Evolutionary conservation across 2,888 invertebrate genomes (phyloP).

Genomic region (Macroteleia sp.): DNA sequence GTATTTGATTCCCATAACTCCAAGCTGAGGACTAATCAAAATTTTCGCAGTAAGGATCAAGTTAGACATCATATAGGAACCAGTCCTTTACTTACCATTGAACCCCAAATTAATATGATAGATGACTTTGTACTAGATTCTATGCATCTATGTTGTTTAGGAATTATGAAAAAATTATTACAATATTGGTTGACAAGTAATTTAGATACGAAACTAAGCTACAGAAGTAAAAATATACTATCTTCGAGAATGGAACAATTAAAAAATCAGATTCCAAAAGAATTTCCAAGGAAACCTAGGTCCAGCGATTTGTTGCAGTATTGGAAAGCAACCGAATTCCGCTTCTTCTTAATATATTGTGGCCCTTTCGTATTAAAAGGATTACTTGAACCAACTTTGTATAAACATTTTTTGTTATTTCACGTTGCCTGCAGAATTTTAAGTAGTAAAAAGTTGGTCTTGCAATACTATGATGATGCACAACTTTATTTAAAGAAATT

Average conservation of each 20-base stretch:
- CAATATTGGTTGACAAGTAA: background rate
- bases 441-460: background rate
- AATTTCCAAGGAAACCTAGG: slow-evolving; percentile 28
- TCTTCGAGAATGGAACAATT: slow-evolving; percentile 12
- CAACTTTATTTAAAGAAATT: slow-evolving; percentile 24
- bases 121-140: slow-evolving; percentile 6
- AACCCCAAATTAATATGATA: slow-evolving; percentile 9
- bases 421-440: slow-evolving; percentile 9
- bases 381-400: background rate
- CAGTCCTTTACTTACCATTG: background rate
- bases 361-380: too few species aligned
- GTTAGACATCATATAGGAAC: background rate
- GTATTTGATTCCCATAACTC: slow-evolving; percentile 4
- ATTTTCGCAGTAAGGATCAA: slow-evolving; percentile 1
- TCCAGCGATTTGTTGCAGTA: slow-evolving; percentile 1
- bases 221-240: background rate
- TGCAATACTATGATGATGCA: background rate
- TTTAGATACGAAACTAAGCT: background rate
- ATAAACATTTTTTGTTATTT: slow-evolving; percentile 3
- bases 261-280: slow-evolving; percentile 3
- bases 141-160: slow-evolving; percentile 20
- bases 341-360: too few species aligned
- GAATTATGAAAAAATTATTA: slow-evolving; percentile 5
- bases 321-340: too few species aligned
- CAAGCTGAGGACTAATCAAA: background rate